Base-by-base conservation (phyloP, 2,113 vertebrate genomes). In the Solea senegalensis region DNA sequence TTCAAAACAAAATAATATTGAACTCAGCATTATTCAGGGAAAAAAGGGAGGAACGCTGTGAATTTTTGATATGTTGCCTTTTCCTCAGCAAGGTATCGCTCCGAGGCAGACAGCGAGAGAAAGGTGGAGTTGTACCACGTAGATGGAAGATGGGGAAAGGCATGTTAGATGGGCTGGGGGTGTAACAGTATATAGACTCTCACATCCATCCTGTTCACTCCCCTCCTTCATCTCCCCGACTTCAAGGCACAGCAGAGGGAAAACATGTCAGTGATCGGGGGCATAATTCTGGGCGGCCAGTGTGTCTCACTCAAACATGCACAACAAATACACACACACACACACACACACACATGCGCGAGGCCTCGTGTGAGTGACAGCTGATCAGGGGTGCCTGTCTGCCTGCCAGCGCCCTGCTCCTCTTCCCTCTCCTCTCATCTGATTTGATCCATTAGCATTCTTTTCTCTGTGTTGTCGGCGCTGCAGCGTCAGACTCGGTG, bases 11-110 rank as follows among this genome's bases (percentile, higher is more conserved):
- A 90, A 93, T 92, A 93, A 93, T 88, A 88, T 93, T 94, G 88
- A 94, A 94, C 92, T 94, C 93, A 93, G 93, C 92, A 93, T 87
- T 93, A 92, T 93, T 93, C 91, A 74, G 81, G 90, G 90, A 90
- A 88, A 91, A 90, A 91, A 86, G 85, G 86, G 86, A 84, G 86
- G 91, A 91, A 89, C 54, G 87, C 84, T 60, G 88, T 86, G 87
- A 88, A 85, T 86, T 91, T 93, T 87, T 91, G 90, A 93, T 91
- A 91, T 91, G 88, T 88, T 89, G 90, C 91, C 80, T 91, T 90
- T 90, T 84, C 70, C 39, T 69, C 80, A 90, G 78, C 69, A 76
- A 81, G 84, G 75, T 89, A 81, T 88, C 59, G 86, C 86, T 89
- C 53, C 54, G 44, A 85, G 91, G 90, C 86, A 91, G 75, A 61